A percentile compares a stretch with the other conserved stretches of the same genome.
phyloP scores from a whole-genome alignment of 1,140 invertebrate species.

The Drosophila auraria region DNA sequence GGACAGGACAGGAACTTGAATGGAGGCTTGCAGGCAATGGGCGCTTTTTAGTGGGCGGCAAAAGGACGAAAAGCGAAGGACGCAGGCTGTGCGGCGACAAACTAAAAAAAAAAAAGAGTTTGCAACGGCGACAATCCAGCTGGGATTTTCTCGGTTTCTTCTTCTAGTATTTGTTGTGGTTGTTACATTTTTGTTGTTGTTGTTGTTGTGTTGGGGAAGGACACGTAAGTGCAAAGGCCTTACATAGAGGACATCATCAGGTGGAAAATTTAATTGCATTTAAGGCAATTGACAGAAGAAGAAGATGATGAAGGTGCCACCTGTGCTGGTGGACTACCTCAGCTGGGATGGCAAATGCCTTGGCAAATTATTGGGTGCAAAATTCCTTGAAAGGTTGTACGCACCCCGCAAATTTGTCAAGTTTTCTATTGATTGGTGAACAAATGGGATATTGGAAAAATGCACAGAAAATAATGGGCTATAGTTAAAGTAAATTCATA shows the following conservation, averaged over 20 bases:
- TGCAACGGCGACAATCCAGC: conserved; percentile 54
- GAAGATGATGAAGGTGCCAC: conserved; percentile 26
- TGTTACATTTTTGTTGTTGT: conserved; percentile 32
- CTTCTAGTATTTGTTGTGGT: conserved; percentile 18
- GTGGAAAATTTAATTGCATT: conserved; percentile 66
- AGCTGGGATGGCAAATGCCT: conserved; percentile 4
- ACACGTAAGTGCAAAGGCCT: conserved; percentile 42
- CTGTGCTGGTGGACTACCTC: conserved; percentile 33
- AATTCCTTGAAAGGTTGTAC: conserved; percentile 3
- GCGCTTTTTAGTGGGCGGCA: conserved; percentile 33
- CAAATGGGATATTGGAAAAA: not conserved
- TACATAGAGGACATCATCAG: conserved; percentile 55
- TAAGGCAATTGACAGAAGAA: conserved; percentile 58
- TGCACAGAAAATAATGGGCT: not conserved
- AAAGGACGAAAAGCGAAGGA: conserved; percentile 43
- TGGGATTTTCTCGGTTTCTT: conserved; percentile 62
- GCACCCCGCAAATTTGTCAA: conserved; percentile 10
- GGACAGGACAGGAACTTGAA: conserved; percentile 42
- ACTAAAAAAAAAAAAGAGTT: conserved; percentile 35
- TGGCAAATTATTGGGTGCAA: conserved; percentile 38
- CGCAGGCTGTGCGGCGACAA: conserved; percentile 26
- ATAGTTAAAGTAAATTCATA: not conserved
- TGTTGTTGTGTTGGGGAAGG: conserved; percentile 7
- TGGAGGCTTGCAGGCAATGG: conserved; percentile 17
- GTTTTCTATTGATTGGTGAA: conserved; percentile 12